phyloP scores from a whole-genome alignment of 2,888 invertebrate species.

The Psylliodes chrysocephalus region DNA sequence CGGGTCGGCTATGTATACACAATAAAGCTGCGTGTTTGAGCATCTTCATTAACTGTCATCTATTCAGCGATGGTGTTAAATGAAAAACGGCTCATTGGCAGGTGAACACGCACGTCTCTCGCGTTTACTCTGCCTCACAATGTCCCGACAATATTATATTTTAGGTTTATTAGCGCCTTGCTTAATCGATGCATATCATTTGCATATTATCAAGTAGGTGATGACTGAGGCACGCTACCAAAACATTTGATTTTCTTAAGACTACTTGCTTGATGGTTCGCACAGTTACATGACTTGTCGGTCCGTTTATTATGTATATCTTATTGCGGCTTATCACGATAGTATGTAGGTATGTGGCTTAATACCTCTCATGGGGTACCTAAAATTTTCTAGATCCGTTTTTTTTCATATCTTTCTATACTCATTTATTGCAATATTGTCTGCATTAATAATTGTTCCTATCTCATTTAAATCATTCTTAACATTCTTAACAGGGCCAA shows the following conservation, averaged over 20 bases:
- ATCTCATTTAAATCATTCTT: too few species aligned
- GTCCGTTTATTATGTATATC: too few species aligned
- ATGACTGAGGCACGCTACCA: conserved; percentile 33
- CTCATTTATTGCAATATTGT: too few species aligned
- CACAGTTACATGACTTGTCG: not conserved
- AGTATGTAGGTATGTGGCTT: too few species aligned
- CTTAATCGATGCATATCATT: conserved; percentile 33
- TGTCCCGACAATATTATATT: conserved; percentile 25
- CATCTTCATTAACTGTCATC: conserved; percentile 40
- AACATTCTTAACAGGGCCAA: too few species aligned
- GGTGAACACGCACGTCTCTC: conserved; percentile 31
- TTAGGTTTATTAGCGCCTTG: conserved; percentile 30
- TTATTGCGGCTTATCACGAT: too few species aligned
- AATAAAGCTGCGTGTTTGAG: conserved; percentile 34
- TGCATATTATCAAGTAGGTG: conserved; percentile 35
- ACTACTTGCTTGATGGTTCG: not conserved
- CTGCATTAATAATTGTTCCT: too few species aligned
- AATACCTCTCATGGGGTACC: too few species aligned
- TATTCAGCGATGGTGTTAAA: conserved; percentile 35
- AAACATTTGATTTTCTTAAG: conserved; percentile 12
- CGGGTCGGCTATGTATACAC: conserved; percentile 15
- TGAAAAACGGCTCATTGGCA: conserved; percentile 36
- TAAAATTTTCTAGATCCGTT: too few species aligned
- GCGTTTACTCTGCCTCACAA: conserved; percentile 4
- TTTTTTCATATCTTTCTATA: too few species aligned